A percentile compares a stretch with the other conserved stretches of the same genome.
These are phyloP conservation scores for Neoniphon sammara DNA, from an alignment of 2,797 vertebrate species.

Conservation along the genomic window DNA sequence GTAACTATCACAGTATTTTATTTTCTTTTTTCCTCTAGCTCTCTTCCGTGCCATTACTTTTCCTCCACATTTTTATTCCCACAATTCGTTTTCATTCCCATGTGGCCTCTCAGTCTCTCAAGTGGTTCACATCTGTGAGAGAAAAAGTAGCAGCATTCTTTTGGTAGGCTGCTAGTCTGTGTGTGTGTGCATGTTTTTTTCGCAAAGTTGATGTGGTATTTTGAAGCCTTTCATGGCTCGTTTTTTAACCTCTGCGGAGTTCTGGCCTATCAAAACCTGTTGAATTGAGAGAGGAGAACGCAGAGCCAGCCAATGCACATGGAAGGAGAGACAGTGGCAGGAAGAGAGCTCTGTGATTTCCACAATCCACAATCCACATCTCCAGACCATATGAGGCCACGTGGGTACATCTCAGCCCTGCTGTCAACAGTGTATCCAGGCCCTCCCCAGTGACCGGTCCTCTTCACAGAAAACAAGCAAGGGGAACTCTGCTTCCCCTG, in stretches of 20 bases:
- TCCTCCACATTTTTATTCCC: constrained; percentile 23
- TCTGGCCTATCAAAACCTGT: constrained; percentile 55
- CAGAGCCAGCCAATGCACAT: constrained; percentile 52
- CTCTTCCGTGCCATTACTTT: constrained; percentile 16
- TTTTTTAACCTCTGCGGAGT: constrained; percentile 57
- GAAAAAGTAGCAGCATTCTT: constrained; percentile 55
- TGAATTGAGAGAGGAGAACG: constrained; percentile 50
- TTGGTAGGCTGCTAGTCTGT: constrained; percentile 35
- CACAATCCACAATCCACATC: constrained; percentile 44
- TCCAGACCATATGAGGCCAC: constrained; percentile 61
- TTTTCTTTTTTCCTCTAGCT: constrained; percentile 20
- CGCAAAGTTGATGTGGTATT: constrained; percentile 64
- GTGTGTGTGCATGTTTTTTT: constrained; percentile 25
- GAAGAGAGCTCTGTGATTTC: constrained; percentile 53
- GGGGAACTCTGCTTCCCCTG: constrained; percentile 41
- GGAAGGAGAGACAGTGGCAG: constrained; percentile 37
- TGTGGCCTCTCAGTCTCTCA: constrained; percentile 22
- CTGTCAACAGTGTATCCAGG: constrained; percentile 50
- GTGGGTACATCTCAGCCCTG: constrained; percentile 47
- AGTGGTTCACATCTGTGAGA: constrained; percentile 39
- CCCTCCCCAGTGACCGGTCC: constrained; percentile 28
- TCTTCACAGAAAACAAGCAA: constrained; percentile 60
- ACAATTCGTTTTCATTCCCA: constrained; percentile 30
- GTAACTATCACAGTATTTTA: neutral
- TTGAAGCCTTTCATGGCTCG: constrained; percentile 53